A percentile compares a stretch with the other conserved stretches of the same genome.
Conservation (phyloP, 2,113 vertebrate genomes). For the Myrmecophaga tridactyla region DNA sequence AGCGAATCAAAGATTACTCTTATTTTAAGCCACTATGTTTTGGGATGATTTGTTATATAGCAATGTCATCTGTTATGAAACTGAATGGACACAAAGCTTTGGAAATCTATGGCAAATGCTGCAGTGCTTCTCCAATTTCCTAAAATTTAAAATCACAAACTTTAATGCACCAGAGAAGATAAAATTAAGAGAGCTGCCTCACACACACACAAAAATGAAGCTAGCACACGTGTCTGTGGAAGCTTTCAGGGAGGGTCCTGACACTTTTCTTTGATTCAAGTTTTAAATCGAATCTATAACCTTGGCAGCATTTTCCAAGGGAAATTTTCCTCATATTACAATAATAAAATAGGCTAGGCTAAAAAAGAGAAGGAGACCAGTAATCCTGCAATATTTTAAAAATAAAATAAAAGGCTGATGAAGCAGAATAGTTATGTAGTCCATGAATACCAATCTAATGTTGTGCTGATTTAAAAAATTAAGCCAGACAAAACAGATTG, state of each 20-base stretch:
- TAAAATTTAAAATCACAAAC: background rate
- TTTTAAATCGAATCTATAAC: constrained; percentile 48
- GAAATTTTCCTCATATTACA: background rate
- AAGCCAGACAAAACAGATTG: background rate
- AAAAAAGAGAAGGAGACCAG: background rate
- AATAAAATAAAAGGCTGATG: background rate
- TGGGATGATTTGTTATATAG: background rate
- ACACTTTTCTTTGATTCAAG: background rate
- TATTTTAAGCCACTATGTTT: background rate
- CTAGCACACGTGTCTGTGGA: background rate
- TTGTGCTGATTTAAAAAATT: background rate
- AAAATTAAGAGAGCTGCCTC: background rate
- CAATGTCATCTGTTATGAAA: background rate
- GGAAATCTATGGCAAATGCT: background rate
- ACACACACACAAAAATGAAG: background rate
- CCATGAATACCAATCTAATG: background rate
- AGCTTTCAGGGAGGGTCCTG: constrained; percentile 14
- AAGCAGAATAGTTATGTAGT: background rate
- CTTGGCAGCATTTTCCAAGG: background rate
- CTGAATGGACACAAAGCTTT: background rate
- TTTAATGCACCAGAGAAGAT: background rate
- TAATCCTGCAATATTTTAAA: background rate
- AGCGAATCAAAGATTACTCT: background rate
- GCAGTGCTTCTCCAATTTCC: background rate
- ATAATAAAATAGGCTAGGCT: constrained; percentile 32